phyloP scores from a whole-genome alignment of 2,113 vertebrate species.

The Balaeniceps rex region DNA sequence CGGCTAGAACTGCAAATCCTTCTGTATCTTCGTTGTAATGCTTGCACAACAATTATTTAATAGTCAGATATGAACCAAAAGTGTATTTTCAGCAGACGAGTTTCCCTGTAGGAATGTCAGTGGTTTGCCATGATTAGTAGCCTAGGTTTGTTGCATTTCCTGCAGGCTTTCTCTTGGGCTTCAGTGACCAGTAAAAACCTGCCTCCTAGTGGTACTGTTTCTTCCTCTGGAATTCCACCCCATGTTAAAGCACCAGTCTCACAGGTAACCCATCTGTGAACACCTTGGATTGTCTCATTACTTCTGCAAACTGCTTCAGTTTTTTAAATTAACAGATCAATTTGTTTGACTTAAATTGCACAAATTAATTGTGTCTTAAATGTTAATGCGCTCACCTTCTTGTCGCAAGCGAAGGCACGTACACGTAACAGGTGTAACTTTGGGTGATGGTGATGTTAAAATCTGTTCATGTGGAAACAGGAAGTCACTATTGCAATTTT shows the following conservation, averaged over 20 bases:
- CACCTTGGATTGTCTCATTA: constrained; percentile 80
- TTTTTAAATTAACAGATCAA: constrained; percentile 65
- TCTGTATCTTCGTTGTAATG: constrained; percentile 45
- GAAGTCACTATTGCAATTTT: not conserved
- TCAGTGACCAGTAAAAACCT: constrained; percentile 99
- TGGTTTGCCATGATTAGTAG: constrained; percentile 80
- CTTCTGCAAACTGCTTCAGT: constrained; percentile 77
- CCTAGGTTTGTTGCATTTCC: constrained; percentile 83
- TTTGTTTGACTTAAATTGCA: constrained; percentile 67
- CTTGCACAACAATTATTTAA: constrained; percentile 5
- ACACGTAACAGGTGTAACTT: constrained; percentile 10
- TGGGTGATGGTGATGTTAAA: constrained; percentile 52
- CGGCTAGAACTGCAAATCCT: constrained; percentile 20
- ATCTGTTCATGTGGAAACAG: not conserved
- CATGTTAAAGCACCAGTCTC: constrained; percentile 97
- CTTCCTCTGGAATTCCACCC: constrained; percentile 93
- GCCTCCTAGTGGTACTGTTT: constrained; percentile 92
- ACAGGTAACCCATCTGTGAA: constrained; percentile 89
- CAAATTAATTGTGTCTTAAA: constrained; percentile 57
- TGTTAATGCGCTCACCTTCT: constrained; percentile 63
- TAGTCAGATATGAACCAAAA: constrained; percentile 56
- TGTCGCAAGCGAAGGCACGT: constrained; percentile 40
- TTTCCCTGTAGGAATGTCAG: constrained; percentile 76
- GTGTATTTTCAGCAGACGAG: constrained; percentile 60
- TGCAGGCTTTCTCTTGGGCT: constrained; percentile 98